Percentiles rank a stretch among this genome's conserved stretches.
These are phyloP conservation scores for Antigone vipio DNA, from an alignment of 2,113 vertebrate species.

Conservation along the genomic window DNA sequence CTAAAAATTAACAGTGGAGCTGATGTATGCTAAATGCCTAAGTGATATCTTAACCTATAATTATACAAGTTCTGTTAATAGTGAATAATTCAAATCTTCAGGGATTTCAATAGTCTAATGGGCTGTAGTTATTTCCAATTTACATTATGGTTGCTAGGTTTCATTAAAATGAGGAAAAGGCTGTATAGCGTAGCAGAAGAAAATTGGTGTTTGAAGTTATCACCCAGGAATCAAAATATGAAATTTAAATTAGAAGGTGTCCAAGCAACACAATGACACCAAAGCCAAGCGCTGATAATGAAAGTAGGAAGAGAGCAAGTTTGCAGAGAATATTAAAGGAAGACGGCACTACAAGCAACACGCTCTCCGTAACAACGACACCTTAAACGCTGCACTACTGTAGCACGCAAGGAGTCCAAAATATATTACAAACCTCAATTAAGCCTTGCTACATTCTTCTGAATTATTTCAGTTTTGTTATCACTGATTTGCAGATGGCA, in stretches of 20 bases:
- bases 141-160: slow-evolving; percentile 61
- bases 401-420: neutral
- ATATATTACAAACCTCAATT: neutral
- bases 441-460: neutral
- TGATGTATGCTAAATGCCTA: slow-evolving; percentile 63
- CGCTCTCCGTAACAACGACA: rapidly evolving
- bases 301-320: neutral
- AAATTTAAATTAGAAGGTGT: slow-evolving; percentile 59
- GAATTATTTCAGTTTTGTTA: slow-evolving; percentile 30
- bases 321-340: neutral
- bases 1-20: slow-evolving; percentile 57
- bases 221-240: slow-evolving; percentile 51
- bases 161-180: slow-evolving; percentile 51
- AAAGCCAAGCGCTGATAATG: neutral
- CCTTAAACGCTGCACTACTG: neutral
- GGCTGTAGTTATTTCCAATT: slow-evolving; percentile 58
- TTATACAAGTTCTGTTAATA: slow-evolving; percentile 67
- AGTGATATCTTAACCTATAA: slow-evolving; percentile 67
- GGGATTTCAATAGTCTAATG: slow-evolving; percentile 48
- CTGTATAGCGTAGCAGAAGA: neutral
- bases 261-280: slow-evolving; percentile 43
- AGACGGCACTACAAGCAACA: neutral
- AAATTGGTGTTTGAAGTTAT: slow-evolving; percentile 56
- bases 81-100: slow-evolving; percentile 59
- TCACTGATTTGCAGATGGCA: slow-evolving; percentile 37